Base-by-base conservation (phyloP, 2,888 invertebrate genomes). In the Linnaemya tessellans region DNA sequence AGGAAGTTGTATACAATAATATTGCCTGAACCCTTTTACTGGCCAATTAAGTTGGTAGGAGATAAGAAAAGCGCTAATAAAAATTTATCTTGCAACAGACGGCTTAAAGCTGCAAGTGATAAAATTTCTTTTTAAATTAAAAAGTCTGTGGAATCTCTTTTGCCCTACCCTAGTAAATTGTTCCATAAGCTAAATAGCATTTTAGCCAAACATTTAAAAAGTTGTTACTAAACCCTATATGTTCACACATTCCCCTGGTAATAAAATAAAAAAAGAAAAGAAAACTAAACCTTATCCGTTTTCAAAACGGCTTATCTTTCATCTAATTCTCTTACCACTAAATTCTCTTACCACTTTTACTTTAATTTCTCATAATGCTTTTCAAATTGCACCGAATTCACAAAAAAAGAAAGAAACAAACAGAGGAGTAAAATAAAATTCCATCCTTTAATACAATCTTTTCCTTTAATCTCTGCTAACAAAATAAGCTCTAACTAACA, bases 401-500 rank as follows among this genome's bases (percentile, higher is more conserved):
- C 10, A n/a, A 38, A n/a, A 64, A 65, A 30, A 54, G 15, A 65
- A 54, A 54, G 35, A 43, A 41, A 8, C 18, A 5, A 58, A 20
- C 30, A 38, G 8, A 43, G 15, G 43, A 58, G 35, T 25, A 38
- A 25, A 60, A 49, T 22, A 38, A 49, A 58, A 60, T 41, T 70
- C 13, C 41, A 68, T 68, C 41, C 60, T 74, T 74, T 80, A 74
- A 60, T 58, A 62, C 64, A 77, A 82, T 82, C 70, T 77, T 82
- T 80, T 81, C 49, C 81, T 65, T 49, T 77, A 82, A 82, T 82
- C 82, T 82, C 56, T 82, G 82, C 77, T 82, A 77, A 82, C 82
- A 82, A 77, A 70, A 82, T 82, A 82, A 82, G 82, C 82, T 82
- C 54, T 75, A 77, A 82, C 82, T 82, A 82, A 82, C 82, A 82